Conservation (phyloP, 2,888 invertebrate species). For the Monoplex corrugatus region DNA sequence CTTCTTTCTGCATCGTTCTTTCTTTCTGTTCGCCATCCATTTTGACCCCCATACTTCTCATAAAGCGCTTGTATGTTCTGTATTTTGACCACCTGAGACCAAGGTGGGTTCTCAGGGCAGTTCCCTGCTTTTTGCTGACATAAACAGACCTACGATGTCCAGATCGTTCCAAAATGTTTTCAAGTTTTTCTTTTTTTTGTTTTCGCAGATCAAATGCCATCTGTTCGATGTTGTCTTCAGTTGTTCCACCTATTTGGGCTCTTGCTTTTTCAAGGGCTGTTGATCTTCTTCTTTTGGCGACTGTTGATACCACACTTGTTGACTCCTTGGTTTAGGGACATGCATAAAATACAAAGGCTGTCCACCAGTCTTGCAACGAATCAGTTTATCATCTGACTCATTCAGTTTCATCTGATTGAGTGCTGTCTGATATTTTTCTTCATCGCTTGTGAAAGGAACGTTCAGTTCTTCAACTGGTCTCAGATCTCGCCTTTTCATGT, state of each 20-base stretch:
- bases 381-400: neutral
- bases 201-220: neutral
- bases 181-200: neutral
- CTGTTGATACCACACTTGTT: no score
- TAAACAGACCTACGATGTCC: neutral
- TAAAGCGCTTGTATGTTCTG: neutral
- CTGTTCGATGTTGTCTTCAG: neutral
- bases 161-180: neutral
- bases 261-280: neutral
- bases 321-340: neutral
- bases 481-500: no score
- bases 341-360: neutral
- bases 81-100: neutral
- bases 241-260: neutral
- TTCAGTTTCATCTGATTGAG: neutral
- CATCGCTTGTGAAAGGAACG: neutral
- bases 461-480: no score
- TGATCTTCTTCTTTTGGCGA: no score
- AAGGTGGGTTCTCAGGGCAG: neutral
- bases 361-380: neutral
- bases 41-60: neutral
- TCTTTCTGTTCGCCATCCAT: neutral
- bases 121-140: neutral
- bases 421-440: neutral
- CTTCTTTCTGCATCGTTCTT: neutral